phyloP scores from a whole-genome alignment of 2,797 vertebrate species.

The Tokudaia muenninki region DNA sequence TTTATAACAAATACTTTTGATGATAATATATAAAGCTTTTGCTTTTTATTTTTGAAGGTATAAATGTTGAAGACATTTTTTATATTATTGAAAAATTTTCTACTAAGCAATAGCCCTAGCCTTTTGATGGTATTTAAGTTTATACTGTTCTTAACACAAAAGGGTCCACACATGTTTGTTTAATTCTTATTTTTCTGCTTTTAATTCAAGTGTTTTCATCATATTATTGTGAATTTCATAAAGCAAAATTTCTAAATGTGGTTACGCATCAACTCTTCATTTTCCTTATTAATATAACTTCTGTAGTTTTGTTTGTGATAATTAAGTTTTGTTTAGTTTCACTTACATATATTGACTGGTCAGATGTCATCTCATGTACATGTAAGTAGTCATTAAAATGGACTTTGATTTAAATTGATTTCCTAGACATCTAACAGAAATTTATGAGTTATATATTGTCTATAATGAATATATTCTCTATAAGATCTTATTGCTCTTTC shows the following conservation, averaged over 20 bases:
- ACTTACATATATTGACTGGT: no score
- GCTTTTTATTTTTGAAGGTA: neutral
- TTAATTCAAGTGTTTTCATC: neutral
- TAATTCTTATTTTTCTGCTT: neutral
- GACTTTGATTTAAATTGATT: neutral
- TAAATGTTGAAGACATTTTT: neutral
- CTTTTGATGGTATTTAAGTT: neutral
- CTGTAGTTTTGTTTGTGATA: neutral
- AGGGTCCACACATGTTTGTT: neutral
- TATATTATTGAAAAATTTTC: neutral
- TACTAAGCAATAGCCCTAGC: neutral
- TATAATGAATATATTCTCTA: neutral
- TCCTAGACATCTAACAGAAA: neutral
- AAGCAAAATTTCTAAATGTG: neutral
- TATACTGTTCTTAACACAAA: neutral
- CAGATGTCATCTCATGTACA: neutral
- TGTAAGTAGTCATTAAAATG: neutral
- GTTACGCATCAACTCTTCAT: neutral
- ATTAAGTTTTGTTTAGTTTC: no score
- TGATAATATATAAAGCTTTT: neutral
- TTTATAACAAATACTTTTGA: neutral
- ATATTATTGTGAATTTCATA: neutral
- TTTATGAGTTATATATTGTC: neutral
- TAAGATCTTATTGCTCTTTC: neutral
- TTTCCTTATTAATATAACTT: neutral